These are phyloP conservation scores for Oedothorax gibbosus DNA, from an alignment of 1,140 invertebrate species.

Conservation along the genomic window DNA sequence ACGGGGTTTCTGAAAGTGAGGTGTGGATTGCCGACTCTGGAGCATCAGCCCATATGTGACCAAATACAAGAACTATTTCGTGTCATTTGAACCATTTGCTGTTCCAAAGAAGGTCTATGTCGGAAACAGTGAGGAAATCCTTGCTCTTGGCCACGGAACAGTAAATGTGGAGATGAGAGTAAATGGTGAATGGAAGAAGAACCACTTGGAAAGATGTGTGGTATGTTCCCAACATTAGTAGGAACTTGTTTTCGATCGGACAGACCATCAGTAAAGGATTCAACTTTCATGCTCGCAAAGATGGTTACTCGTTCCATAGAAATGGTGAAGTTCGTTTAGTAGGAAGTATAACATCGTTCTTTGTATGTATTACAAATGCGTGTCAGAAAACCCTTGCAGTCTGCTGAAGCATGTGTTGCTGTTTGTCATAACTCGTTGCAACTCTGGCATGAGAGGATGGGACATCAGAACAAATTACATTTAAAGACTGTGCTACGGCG, in stretches of 20 bases:
- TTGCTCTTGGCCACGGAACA: neutral
- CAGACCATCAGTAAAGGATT: neutral
- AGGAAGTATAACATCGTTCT: neutral
- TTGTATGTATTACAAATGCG: neutral
- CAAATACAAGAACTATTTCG: neutral
- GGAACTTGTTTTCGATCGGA: neutral
- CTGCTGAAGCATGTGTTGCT: neutral
- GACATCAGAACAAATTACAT: neutral
- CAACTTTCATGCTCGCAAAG: neutral
- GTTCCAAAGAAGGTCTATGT: neutral
- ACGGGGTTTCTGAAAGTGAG: neutral
- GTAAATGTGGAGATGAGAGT: neutral
- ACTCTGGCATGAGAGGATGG: neutral
- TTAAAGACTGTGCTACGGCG: neutral
- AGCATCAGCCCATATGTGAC: neutral
- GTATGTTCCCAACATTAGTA: neutral
- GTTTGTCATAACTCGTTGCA: neutral
- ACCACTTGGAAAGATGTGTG: neutral
- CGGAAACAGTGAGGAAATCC: neutral
- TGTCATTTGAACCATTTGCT: neutral
- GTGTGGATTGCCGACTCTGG: neutral
- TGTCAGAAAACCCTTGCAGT: neutral
- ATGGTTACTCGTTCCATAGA: neutral
- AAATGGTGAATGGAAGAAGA: neutral
- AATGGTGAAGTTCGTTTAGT: neutral